These are phyloP conservation scores for Ips nitidus DNA, from an alignment of 1,140 invertebrate genomes.

Conservation along the genomic window DNA sequence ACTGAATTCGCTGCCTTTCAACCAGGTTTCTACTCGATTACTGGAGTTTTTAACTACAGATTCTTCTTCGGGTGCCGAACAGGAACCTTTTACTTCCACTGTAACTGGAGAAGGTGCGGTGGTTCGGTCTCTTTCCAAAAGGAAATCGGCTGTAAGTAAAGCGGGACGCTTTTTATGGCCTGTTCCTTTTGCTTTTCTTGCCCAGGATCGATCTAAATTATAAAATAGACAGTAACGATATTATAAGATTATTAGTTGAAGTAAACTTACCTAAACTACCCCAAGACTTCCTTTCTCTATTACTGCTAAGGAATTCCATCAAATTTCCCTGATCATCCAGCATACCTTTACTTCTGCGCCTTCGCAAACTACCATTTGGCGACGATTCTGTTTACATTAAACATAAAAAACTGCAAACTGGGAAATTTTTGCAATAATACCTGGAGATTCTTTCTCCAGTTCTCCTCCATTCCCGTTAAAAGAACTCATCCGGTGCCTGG, in stretches of 20 bases:
- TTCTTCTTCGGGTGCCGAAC: constrained; percentile 55
- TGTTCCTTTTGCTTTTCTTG: constrained; percentile 72
- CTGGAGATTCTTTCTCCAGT: constrained; percentile 73
- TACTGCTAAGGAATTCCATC: constrained; percentile 79
- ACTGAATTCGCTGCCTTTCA: constrained; percentile 83
- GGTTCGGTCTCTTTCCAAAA: constrained; percentile 70
- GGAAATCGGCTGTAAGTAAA: constrained; percentile 69
- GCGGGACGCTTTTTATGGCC: constrained; percentile 68
- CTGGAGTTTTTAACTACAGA: constrained; percentile 67
- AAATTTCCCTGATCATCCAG: constrained; percentile 81
- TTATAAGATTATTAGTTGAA: not conserved
- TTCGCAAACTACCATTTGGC: constrained; percentile 81
- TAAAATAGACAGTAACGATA: not conserved
- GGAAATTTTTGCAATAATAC: constrained; percentile 48
- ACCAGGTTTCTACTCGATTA: constrained; percentile 88
- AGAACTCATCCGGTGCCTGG: constrained; percentile 67
- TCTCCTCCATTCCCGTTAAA: constrained; percentile 54
- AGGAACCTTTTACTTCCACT: constrained; percentile 52
- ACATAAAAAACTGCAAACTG: not conserved
- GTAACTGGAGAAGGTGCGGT: constrained; percentile 66
- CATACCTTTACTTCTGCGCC: constrained; percentile 76
- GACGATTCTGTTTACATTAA: constrained; percentile 69
- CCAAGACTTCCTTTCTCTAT: constrained; percentile 80
- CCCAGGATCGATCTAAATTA: constrained; percentile 79
- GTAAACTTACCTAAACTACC: constrained; percentile 65